A percentile compares a stretch with the other conserved stretches of the same genome.
phyloP scores from a whole-genome alignment of 2,888 invertebrate species.

The Camponotus fellah region DNA sequence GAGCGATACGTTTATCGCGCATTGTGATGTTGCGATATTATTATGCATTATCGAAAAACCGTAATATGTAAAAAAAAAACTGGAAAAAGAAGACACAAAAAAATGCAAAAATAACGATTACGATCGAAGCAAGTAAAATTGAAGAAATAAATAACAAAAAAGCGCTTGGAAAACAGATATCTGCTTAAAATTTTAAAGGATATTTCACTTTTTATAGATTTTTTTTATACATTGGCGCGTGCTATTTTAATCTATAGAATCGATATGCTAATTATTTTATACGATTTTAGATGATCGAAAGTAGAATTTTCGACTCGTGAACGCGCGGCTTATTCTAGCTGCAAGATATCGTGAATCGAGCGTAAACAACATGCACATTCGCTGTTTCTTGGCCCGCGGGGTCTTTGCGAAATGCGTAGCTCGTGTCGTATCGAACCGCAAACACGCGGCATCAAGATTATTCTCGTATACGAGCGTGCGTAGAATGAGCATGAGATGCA shows the following conservation, averaged over 20 bases:
- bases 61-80: neutral
- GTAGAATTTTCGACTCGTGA: neutral
- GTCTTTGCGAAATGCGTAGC: slow-evolving; percentile 2
- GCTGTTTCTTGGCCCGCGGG: neutral
- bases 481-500: neutral
- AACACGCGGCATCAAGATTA: slow-evolving; percentile 22
- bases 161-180: neutral
- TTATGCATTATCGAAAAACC: slow-evolving; percentile 1
- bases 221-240: neutral
- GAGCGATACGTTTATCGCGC: slow-evolving; percentile 20
- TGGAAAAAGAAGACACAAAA: neutral
- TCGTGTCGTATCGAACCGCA: neutral
- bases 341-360: neutral
- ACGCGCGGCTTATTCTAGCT: neutral
- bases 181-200: neutral
- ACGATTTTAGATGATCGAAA: neutral
- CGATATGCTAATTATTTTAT: neutral
- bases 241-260: neutral
- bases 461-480: slow-evolving; percentile 28
- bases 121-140: neutral
- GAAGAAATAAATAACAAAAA: neutral
- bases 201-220: neutral
- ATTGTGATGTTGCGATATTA: neutral
- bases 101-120: slow-evolving; percentile 5
- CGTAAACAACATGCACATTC: neutral